phyloP scores from a whole-genome alignment of 2,113 vertebrate genomes.

The Condylura cristata region DNA sequence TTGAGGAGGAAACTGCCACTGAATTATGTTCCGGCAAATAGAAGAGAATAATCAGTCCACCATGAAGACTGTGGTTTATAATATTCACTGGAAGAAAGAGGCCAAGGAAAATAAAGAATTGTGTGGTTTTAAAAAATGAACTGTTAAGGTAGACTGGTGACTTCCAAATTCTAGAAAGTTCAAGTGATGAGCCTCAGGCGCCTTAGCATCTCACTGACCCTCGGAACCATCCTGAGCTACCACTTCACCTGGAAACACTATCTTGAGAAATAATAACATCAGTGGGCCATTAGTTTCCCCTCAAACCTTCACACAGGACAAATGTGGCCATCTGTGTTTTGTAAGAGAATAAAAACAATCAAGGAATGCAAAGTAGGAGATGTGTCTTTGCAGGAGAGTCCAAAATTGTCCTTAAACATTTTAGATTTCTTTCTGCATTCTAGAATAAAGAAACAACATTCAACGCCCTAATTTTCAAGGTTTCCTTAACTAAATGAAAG shows the following conservation, averaged over 20 bases:
- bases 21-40: constrained; percentile 42
- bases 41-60: constrained; percentile 57
- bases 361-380: constrained; percentile 16
- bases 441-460: neutral
- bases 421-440: neutral
- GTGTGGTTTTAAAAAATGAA: constrained; percentile 53
- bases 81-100: constrained; percentile 30
- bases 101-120: constrained; percentile 66
- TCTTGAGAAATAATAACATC: neutral
- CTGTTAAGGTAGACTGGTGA: constrained; percentile 33
- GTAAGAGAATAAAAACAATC: neutral
- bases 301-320: neutral
- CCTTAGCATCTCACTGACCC: neutral
- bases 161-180: constrained; percentile 54
- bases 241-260: neutral
- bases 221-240: neutral
- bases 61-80: constrained; percentile 33
- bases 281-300: neutral
- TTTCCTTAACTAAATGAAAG: neutral
- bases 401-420: constrained; percentile 12
- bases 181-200: neutral
- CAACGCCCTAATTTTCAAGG: neutral
- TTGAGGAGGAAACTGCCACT: constrained; percentile 43
- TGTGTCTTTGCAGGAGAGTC: neutral
- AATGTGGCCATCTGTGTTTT: constrained; percentile 1